Conservation (phyloP, 35 echinoderm and acorn worm genomes). For the Lytechinus pictus region DNA sequence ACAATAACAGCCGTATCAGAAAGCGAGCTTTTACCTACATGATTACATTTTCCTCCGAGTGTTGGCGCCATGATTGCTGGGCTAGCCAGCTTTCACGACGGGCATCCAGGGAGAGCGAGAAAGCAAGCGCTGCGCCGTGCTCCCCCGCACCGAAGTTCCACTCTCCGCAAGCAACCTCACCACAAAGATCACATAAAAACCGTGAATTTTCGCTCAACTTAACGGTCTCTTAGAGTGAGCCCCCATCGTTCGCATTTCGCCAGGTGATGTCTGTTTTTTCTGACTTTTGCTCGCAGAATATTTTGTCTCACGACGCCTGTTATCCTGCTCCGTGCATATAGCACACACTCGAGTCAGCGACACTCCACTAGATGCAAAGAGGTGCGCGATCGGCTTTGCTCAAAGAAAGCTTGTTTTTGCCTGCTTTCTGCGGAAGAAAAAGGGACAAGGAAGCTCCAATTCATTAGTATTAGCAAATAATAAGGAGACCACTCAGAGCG, state of each 20-base stretch:
- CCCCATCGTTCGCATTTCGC: background rate
- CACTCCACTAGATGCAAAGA: background rate
- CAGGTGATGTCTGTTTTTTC: background rate
- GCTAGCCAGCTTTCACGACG: background rate
- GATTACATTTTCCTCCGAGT: background rate
- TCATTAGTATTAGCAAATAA: background rate
- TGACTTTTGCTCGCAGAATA: slow-evolving; percentile 2
- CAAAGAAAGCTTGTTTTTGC: background rate
- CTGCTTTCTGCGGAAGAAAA: background rate
- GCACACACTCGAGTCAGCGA: background rate
- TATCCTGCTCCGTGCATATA: background rate
- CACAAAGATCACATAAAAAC: background rate
- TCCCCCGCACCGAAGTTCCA: background rate
- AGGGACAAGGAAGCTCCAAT: background rate
- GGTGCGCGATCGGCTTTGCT: background rate
- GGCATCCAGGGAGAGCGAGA: background rate
- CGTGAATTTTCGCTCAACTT: background rate
- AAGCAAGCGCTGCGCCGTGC: background rate
- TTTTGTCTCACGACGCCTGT: background rate
- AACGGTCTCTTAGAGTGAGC: background rate
- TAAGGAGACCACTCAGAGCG: background rate
- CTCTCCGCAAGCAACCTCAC: background rate
- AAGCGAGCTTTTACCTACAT: background rate
- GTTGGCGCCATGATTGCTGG: slow-evolving; percentile 15
- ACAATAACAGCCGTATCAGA: slow-evolving; percentile 10